Base-by-base conservation (phyloP, 2,888 invertebrate genomes). In the Ypsolopha sequella region DNA sequence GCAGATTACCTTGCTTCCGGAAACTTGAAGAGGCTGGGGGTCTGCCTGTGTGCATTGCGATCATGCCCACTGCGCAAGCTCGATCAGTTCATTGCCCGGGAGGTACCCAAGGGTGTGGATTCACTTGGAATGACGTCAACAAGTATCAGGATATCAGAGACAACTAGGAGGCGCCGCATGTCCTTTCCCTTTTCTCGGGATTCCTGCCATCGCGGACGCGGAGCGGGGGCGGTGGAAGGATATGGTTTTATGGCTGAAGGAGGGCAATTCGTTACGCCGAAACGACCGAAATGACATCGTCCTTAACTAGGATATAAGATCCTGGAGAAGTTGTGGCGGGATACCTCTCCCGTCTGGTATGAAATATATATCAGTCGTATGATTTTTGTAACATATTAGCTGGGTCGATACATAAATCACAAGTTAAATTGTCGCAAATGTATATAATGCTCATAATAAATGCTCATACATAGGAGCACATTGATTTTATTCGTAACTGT, bases 121-220 rank as follows among this genome's bases (percentile, higher is more conserved):
- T 78, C 78, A 76, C 76, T 82, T 81, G 77, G 78, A 80, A 82
- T 87, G 88, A 88, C 88, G 88, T 88, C 88, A 88, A 88, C 82
- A 87, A 80, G 72, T 80, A 88, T 57, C 80, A 88, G 87, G 87
- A 74, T 59, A 59, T 60, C 81, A 88, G 70, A 77, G 63, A 54
- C 53, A 50, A 41, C 39, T 51, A 77, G 66, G 79, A 80, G 72
- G 47, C 46, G 10, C 7, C 41, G 60, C 60, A 60, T 55, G 65
- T 67, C 68, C 70, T 72, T 70, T 69, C 68, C 66, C 66, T 70
- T 65, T 68, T 62, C 53, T 57, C 61, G 56, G 63, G 59, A 44
- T 49, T 54, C 51, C 33, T 39, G 54, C 41, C 51, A 49, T 47
- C 46, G 50, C 52, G 58, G 57, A 55, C 50, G 56, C 52, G 55